Percentiles rank a stretch among this genome's conserved stretches.
Evolutionary conservation across 2,113 vertebrate species (phyloP).

Genomic region (Brachionichthys hirsutus): DNA sequence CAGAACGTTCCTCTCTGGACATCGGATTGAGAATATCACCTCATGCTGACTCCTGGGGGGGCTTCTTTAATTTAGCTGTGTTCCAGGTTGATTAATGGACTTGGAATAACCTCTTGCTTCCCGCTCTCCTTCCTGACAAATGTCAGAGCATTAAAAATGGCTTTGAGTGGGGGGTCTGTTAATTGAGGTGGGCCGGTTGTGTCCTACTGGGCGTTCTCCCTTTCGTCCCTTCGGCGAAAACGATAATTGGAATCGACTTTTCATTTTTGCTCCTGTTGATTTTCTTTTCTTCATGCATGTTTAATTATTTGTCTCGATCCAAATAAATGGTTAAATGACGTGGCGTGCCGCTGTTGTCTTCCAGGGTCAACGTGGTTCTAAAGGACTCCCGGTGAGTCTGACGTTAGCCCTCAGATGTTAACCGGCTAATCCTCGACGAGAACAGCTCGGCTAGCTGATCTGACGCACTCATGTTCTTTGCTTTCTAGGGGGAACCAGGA

Average conservation of each 20-base stretch:
- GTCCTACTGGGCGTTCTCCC: no score
- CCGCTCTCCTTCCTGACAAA: constrained; percentile 19
- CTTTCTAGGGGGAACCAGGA: constrained; percentile 85
- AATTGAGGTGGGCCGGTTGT: background rate
- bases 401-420: background rate
- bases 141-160: constrained; percentile 9
- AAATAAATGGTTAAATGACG: no score
- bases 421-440: background rate
- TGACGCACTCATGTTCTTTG: constrained; percentile 51
- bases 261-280: background rate
- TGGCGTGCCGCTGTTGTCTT: constrained; percentile 22
- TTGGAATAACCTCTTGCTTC: constrained; percentile 33
- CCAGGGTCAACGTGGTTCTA: constrained; percentile 76
- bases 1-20: no score
- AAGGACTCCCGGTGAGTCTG: constrained; percentile 76
- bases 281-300: no score
- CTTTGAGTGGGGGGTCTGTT: constrained; percentile 9
- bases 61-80: constrained; percentile 4
- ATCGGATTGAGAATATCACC: no score
- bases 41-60: background rate
- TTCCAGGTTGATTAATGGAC: constrained; percentile 31
- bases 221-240: background rate
- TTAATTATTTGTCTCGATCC: no score
- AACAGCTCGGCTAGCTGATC: background rate
- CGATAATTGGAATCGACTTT: constrained; percentile 2